Evolutionary conservation across 2,797 vertebrate species (phyloP).

Genomic region (Aulostomus chinensis): DNA sequence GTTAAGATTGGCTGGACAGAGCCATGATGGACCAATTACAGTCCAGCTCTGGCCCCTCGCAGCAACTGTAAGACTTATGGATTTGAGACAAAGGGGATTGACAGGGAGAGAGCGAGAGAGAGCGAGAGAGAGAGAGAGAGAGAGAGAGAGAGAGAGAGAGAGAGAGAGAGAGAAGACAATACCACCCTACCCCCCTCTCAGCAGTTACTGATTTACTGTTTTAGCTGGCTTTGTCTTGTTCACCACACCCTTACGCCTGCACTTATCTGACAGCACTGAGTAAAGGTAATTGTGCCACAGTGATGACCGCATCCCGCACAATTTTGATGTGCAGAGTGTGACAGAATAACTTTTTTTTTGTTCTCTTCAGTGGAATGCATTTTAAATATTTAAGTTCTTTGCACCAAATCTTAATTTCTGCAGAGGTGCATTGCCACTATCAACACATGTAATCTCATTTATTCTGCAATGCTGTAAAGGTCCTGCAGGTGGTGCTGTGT

Average conservation of each 20-base stretch:
- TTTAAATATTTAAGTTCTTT: not conserved
- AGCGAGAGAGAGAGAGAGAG: constrained; percentile 43
- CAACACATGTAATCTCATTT: no score
- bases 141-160: constrained; percentile 42
- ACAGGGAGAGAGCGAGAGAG: constrained; percentile 31
- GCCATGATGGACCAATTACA: constrained; percentile 73
- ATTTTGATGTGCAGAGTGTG: no score
- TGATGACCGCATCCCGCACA: no score
- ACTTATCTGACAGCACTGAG: constrained; percentile 36
- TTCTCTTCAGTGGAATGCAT: not conserved
- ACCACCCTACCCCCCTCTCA: constrained; percentile 60
- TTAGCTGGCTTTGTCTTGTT: constrained; percentile 59
- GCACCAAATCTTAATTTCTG: no score
- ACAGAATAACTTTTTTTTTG: not conserved
- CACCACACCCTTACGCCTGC: constrained; percentile 58
- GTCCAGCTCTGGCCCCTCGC: constrained; percentile 49
- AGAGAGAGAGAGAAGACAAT: constrained; percentile 51
- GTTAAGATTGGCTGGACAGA: constrained; percentile 68
- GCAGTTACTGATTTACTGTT: constrained; percentile 54
- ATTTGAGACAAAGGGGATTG: constrained; percentile 52
- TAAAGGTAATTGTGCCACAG: constrained; percentile 32
- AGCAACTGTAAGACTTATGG: constrained; percentile 31
- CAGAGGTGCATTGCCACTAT: not conserved
- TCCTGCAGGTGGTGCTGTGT: constrained; percentile 75
- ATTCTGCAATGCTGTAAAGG: constrained; percentile 24